phyloP scores from a whole-genome alignment of 2,797 vertebrate genomes.

The Okamejei kenojei region DNA sequence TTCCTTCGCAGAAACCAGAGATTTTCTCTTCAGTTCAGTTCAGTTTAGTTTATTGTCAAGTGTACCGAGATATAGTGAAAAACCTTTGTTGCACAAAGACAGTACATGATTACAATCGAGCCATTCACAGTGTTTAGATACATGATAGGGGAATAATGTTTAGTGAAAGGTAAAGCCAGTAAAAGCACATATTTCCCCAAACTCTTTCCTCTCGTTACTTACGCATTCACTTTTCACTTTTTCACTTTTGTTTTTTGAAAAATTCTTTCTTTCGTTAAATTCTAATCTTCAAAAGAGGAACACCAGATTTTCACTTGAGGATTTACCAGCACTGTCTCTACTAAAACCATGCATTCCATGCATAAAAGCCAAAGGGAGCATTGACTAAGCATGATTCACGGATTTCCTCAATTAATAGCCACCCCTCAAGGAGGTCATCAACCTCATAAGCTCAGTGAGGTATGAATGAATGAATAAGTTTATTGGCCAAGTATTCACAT shows the following conservation, averaged over 20 bases:
- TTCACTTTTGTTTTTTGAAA: background rate
- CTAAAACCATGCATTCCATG: background rate
- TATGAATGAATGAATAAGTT: no score
- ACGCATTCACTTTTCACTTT: background rate
- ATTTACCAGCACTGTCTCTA: background rate
- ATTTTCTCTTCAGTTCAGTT: background rate
- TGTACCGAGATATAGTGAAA: no score
- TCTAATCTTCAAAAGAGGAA: background rate
- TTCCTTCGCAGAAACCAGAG: background rate
- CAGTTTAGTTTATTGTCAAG: no score
- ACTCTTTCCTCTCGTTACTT: background rate
- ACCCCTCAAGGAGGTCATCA: background rate
- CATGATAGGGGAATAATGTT: no score
- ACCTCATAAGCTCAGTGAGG: background rate
- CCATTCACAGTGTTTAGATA: no score
- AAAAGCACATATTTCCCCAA: background rate
- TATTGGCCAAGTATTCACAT: no score
- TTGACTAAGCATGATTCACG: background rate
- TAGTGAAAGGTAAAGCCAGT: no score
- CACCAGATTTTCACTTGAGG: background rate
- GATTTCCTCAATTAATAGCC: no score
- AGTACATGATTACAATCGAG: no score
- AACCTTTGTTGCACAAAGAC: no score
- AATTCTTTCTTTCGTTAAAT: background rate
- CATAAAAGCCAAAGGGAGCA: background rate